Conservation (phyloP, 2,797 vertebrate species). For the Mormyrus proboscirostris region DNA sequence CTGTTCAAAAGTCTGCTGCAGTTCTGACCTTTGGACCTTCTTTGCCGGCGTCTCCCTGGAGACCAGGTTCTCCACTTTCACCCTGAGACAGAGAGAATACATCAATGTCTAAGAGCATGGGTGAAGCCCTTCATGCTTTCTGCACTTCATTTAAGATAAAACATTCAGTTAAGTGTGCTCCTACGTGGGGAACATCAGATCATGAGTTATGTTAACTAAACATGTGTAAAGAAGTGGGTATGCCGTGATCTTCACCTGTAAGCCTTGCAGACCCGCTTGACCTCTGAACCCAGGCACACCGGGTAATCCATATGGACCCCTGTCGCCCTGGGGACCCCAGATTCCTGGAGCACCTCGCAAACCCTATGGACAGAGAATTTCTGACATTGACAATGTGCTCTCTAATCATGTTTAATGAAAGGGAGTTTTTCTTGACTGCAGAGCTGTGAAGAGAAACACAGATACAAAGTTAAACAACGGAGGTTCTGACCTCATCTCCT, state of each 20-base stretch:
- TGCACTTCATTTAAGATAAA: neutral
- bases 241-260: slow-evolving; percentile 50
- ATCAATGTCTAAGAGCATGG: neutral
- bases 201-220: neutral
- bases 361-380: slow-evolving; percentile 53
- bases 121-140: neutral
- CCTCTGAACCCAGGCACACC: slow-evolving; percentile 70
- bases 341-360: slow-evolving; percentile 56
- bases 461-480: neutral
- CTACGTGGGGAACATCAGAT: neutral
- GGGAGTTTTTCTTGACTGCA: neutral
- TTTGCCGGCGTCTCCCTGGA: slow-evolving; percentile 58
- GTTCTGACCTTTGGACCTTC: slow-evolving; percentile 69
- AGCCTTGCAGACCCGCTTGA: slow-evolving; percentile 52
- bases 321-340: slow-evolving; percentile 61
- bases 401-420: neutral
- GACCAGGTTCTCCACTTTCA: slow-evolving; percentile 60
- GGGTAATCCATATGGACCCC: slow-evolving; percentile 61
- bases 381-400: neutral
- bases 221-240: neutral
- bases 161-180: neutral
- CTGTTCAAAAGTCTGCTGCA: neutral
- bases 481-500: slow-evolving; percentile 66
- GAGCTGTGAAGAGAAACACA: neutral
- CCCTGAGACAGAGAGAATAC: slow-evolving; percentile 52